phyloP scores from a whole-genome alignment of 2,797 vertebrate species.

The Kryptopterus vitreolus region DNA sequence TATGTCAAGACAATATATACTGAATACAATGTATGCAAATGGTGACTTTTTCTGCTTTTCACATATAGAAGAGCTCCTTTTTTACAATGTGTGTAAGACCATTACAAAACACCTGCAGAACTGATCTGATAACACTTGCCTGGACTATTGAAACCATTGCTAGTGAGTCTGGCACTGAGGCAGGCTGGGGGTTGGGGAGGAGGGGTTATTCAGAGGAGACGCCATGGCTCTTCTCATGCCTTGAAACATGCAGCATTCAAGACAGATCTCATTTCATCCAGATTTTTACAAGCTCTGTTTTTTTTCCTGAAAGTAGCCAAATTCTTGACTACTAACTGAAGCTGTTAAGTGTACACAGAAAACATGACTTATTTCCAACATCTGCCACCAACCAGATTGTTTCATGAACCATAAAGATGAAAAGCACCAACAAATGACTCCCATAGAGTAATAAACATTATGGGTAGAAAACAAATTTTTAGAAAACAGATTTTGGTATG shows the following conservation, averaged over 20 bases:
- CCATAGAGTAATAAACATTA: background rate
- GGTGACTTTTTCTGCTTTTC: background rate
- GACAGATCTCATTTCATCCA: slow-evolving; percentile 64
- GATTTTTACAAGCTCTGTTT: slow-evolving; percentile 44
- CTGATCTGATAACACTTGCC: slow-evolving; percentile 9
- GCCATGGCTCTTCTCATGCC: slow-evolving; percentile 32
- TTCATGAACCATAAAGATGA: background rate
- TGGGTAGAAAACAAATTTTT: background rate
- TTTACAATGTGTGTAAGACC: background rate
- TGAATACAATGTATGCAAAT: too few species aligned
- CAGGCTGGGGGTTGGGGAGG: slow-evolving; percentile 5
- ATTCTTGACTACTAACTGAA: slow-evolving; percentile 23
- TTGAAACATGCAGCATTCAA: slow-evolving; percentile 61
- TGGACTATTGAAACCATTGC: slow-evolving; percentile 3
- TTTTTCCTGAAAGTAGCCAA: slow-evolving; percentile 41
- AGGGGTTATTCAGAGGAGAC: slow-evolving; percentile 37
- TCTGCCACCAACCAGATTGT: background rate
- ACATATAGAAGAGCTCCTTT: background rate
- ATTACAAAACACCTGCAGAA: slow-evolving; percentile 10
- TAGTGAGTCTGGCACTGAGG: slow-evolving; percentile 24
- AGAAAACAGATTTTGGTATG: too few species aligned
- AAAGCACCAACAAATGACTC: background rate
- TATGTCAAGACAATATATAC: too few species aligned
- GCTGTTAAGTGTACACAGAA: background rate
- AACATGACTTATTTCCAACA: slow-evolving; percentile 10